Percentiles rank a stretch among this genome's conserved stretches.
phyloP scores from a whole-genome alignment of 2,113 vertebrate species.

The Pionites leucogaster region DNA sequence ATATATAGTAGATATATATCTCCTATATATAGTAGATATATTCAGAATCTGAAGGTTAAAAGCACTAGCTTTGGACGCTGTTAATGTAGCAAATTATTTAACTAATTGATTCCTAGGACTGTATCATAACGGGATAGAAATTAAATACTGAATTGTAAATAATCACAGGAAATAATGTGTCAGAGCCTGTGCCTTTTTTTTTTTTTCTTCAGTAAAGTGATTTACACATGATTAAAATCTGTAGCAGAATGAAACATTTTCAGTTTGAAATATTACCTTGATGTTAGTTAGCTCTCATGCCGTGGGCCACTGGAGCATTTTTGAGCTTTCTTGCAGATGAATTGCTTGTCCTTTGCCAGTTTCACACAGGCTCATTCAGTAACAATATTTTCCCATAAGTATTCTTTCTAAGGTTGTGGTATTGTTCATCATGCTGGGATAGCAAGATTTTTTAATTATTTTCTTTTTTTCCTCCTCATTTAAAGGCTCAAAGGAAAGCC shows the following conservation, averaged over 20 bases:
- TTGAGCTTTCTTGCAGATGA: neutral
- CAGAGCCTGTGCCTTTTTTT: neutral
- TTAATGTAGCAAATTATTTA: neutral
- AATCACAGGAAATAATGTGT: neutral
- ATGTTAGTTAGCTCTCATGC: neutral
- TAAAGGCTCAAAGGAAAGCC: neutral
- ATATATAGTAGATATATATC: neutral
- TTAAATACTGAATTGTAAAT: neutral
- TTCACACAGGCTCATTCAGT: neutral
- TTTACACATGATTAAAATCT: neutral
- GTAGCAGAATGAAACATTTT: neutral
- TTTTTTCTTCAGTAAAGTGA: neutral
- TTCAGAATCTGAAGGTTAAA: neutral
- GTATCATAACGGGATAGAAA: neutral
- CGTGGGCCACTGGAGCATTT: neutral
- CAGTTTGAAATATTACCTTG: neutral
- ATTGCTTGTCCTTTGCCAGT: neutral
- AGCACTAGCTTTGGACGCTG: neutral
- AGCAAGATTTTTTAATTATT: neutral
- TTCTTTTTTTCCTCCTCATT: neutral
- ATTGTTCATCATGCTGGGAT: neutral
- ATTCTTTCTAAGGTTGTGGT: neutral
- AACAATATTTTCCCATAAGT: neutral
- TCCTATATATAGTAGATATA: accelerated
- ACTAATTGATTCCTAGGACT: neutral